Base-by-base conservation (phyloP, 2,888 invertebrate genomes). In the Pasiphila rectangulata region DNA sequence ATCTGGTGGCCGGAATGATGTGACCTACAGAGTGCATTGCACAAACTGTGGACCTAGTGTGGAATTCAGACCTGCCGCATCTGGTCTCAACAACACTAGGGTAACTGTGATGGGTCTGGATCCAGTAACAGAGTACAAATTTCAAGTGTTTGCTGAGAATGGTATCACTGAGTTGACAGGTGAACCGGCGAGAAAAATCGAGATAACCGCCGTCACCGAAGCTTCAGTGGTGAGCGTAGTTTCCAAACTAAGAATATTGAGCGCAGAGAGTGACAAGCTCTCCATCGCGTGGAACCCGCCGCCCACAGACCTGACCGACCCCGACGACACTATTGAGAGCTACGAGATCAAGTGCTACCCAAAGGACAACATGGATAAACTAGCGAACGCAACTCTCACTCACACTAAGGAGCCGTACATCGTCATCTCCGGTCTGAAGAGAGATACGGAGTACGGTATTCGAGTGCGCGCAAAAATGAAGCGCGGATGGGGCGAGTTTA, bases 401-500 rank as follows among this genome's bases (percentile, higher is more conserved):
- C 91, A 93, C 56, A 95, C 96, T 23, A 93, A 93, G 63, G 94
- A 96, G 56, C 91, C 93, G 20, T 92, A 93, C 63, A 90, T 92
- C 4, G 93, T 93, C 6, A 92, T 96, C 54, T 92, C 91, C 41
- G 93, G 93, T 13, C 82, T 98, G 23, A 92, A 92, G 70, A 94
- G 95, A 65, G 92, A 94, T 66, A 96, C 96, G n/a, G 96, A 97
- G 72, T 98, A 98, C 83, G 96, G 95, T 4, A 94, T 98, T 69
- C 94, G 97, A 89, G 97, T 98, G 1, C 92, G 98, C 61, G 97
- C 96, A n/a, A 96, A 97, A 83, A 97, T 97, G 47, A 92, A 94
- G 42, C 92, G 94, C 59, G 98, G 97, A 2, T 98, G 96, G 95
- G 98, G 98, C 34, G 96, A 97, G 57, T 97, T 95, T 73, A 97